A percentile compares a stretch with the other conserved stretches of the same genome.
phyloP scores from a whole-genome alignment of 2,888 invertebrate genomes.

The Leptopilina drosophilae region DNA sequence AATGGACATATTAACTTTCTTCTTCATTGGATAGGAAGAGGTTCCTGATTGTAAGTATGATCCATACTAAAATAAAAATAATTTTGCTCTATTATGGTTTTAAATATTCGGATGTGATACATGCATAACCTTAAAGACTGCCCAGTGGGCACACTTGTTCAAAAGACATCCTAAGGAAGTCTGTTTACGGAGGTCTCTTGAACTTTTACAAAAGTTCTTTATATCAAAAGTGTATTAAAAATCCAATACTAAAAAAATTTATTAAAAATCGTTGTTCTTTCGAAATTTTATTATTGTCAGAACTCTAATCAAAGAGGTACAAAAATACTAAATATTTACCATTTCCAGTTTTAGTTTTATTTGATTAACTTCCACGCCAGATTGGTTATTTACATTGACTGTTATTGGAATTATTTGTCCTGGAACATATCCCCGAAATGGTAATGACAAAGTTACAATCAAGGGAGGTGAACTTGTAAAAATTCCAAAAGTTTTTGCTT shows the following conservation, averaged over 20 bases:
- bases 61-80: neutral
- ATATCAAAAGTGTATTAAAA: too few relatives aligned
- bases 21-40: constrained; percentile 73
- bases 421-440: constrained; percentile 86
- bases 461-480: constrained; percentile 87
- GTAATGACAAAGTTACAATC: constrained; percentile 82
- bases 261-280: too few relatives aligned
- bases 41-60: neutral
- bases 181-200: too few relatives aligned
- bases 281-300: too few relatives aligned
- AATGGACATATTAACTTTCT: constrained; percentile 79
- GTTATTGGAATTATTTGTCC: constrained; percentile 86
- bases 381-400: constrained; percentile 86
- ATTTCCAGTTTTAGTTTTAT: constrained; percentile 83
- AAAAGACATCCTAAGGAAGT: too few relatives aligned
- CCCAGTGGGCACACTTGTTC: too few relatives aligned
- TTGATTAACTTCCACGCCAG: constrained; percentile 82
- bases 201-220: too few relatives aligned
- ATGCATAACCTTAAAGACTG: too few relatives aligned
- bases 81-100: constrained; percentile 80
- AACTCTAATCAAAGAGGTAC: too few relatives aligned
- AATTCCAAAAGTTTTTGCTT: constrained; percentile 88
- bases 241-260: too few relatives aligned
- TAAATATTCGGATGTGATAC: constrained; percentile 74
- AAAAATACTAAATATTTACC: constrained; percentile 75